These are phyloP conservation scores for Solea solea DNA, from an alignment of 2,113 vertebrate genomes.

Conservation along the genomic window DNA sequence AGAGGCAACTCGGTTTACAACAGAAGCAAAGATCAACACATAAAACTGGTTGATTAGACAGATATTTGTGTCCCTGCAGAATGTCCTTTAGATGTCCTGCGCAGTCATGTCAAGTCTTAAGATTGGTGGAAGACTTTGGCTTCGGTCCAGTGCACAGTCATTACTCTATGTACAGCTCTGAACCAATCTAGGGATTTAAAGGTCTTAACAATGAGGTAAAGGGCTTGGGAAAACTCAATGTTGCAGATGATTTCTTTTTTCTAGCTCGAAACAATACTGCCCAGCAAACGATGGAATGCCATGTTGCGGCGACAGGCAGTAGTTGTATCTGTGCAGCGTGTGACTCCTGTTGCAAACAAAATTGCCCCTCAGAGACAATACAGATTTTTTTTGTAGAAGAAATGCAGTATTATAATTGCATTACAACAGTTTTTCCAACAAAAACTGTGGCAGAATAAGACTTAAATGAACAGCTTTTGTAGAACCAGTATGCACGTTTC, in stretches of 20 bases:
- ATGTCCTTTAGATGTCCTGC: constrained; percentile 47
- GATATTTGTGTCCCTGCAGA: constrained; percentile 38
- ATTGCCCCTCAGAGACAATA: no score
- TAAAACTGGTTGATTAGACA: constrained; percentile 47
- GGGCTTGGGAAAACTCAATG: constrained; percentile 25
- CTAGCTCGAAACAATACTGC: no score
- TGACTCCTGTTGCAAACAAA: no score
- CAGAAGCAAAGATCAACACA: constrained; percentile 53
- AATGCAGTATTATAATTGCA: neutral
- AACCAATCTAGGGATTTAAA: constrained; percentile 51
- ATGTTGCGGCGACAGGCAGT: no score
- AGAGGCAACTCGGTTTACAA: constrained; percentile 35
- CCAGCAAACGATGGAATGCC: no score
- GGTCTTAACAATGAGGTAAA: constrained; percentile 15
- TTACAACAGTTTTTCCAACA: no score
- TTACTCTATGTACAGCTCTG: constrained; percentile 28
- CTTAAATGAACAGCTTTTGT: neutral
- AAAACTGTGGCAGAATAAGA: neutral
- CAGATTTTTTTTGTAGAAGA: neutral
- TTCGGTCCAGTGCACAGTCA: constrained; percentile 41
- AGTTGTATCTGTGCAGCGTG: no score
- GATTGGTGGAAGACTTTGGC: constrained; percentile 32
- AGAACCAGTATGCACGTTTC: neutral
- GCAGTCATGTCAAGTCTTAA: constrained; percentile 39
- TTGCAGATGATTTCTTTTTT: neutral